Percentiles rank a stretch among this genome's conserved stretches.
phyloP scores from a whole-genome alignment of 2,113 vertebrate genomes.

The Lipophrys pholis region DNA sequence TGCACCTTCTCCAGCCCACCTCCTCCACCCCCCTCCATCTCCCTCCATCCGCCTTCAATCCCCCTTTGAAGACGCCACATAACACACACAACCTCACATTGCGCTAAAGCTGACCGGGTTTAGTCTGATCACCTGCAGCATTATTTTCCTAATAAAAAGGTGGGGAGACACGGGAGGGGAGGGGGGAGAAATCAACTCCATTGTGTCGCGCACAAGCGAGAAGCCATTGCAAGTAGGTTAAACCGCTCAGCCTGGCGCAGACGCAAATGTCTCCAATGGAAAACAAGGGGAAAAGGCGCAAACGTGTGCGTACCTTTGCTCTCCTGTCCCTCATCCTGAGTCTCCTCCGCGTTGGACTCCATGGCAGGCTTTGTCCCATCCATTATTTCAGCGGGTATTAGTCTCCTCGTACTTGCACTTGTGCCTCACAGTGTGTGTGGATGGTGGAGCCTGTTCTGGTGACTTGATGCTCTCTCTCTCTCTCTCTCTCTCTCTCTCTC shows the following conservation, averaged over 20 bases:
- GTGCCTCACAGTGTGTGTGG: slow-evolving; percentile 59
- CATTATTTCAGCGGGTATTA: slow-evolving; percentile 83
- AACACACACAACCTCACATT: neutral
- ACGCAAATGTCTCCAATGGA: slow-evolving; percentile 47
- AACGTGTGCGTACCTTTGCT: slow-evolving; percentile 90
- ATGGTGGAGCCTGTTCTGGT: slow-evolving; percentile 60
- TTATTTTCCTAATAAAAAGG: neutral
- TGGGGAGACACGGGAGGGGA: neutral
- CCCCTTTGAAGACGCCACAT: slow-evolving; percentile 11
- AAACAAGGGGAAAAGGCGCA: slow-evolving; percentile 21
- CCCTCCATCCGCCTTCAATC: slow-evolving; percentile 8
- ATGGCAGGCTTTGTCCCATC: slow-evolving; percentile 97
- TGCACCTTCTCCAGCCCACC: slow-evolving; percentile 1
- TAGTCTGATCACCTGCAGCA: slow-evolving; percentile 1
- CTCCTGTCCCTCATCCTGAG: slow-evolving; percentile 94
- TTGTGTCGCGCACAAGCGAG: slow-evolving; percentile 66
- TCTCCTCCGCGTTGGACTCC: slow-evolving; percentile 96
- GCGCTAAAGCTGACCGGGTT: slow-evolving; percentile 7
- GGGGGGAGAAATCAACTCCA: slow-evolving; percentile 20
- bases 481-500: slow-evolving; percentile 48
- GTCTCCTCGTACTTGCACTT: slow-evolving; percentile 81
- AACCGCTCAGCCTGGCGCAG: slow-evolving; percentile 81
- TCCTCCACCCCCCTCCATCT: slow-evolving; percentile 2
- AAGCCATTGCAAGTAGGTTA: slow-evolving; percentile 73
- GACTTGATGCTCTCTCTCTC: slow-evolving; percentile 65